A percentile compares a stretch with the other conserved stretches of the same genome.
These are phyloP conservation scores for Latrodectus geometricus DNA, from an alignment of 1,140 invertebrate genomes.

Conservation along the genomic window DNA sequence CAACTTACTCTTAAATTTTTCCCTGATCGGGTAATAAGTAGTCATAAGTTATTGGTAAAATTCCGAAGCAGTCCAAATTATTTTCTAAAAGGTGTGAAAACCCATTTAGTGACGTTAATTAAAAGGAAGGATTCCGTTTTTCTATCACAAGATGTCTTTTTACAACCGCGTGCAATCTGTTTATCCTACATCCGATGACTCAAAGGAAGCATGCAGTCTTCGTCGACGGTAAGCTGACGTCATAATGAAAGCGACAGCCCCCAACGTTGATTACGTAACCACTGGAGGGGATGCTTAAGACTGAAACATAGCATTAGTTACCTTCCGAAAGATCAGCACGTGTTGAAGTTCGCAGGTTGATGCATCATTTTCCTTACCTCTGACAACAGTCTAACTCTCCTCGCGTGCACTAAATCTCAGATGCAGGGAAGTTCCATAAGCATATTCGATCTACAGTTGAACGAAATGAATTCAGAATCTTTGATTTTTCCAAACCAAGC, in stretches of 20 bases:
- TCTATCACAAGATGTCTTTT: constrained; percentile 8
- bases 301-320: not conserved
- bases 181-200: constrained; percentile 15
- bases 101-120: not conserved
- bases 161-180: constrained; percentile 7
- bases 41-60: too few species aligned
- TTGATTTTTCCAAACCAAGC: too few species aligned
- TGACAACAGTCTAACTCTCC: too few species aligned
- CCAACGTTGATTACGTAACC: constrained; percentile 6
- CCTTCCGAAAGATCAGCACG: not conserved
- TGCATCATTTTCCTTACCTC: not conserved
- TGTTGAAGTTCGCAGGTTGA: constrained; percentile 25
- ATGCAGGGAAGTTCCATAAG: too few species aligned
- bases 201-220: constrained; percentile 9
- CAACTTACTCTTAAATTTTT: too few species aligned
- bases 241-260: constrained; percentile 12
- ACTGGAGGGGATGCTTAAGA: not conserved
- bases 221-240: not conserved
- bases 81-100: too few species aligned
- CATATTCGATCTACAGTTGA: too few species aligned
- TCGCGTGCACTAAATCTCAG: too few species aligned
- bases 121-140: not conserved
- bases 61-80: too few species aligned
- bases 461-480: too few species aligned
- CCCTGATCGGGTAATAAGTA: too few species aligned